phyloP scores from a whole-genome alignment of 2,113 vertebrate genomes.

The Perccottus glenii region DNA sequence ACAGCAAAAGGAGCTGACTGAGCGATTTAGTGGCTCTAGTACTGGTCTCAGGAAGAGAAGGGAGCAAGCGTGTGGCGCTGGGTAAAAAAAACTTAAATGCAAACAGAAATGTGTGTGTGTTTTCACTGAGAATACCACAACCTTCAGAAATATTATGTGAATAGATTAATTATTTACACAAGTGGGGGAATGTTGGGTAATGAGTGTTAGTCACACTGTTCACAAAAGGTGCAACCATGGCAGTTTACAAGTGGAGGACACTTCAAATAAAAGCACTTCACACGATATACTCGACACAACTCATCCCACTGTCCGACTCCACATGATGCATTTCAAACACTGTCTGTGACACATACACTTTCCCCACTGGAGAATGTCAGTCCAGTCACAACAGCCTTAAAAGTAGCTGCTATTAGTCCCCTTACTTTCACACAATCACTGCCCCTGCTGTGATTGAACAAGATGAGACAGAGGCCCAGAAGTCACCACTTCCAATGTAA shows the following conservation, averaged over 20 bases:
- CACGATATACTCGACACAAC: neutral
- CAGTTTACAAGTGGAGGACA: conserved; percentile 33
- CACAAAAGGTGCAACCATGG: conserved; percentile 24
- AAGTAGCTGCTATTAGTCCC: conserved; percentile 20
- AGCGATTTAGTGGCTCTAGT: conserved; percentile 38
- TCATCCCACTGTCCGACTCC: conserved; percentile 31
- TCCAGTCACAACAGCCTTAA: conserved; percentile 26
- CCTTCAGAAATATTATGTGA: conserved; percentile 36
- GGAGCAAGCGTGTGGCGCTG: neutral
- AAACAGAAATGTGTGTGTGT: conserved; percentile 34
- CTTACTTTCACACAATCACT: conserved; percentile 7
- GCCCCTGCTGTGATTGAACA: neutral
- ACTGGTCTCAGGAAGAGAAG: conserved; percentile 18
- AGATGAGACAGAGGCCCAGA: neutral
- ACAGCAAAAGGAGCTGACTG: conserved; percentile 59
- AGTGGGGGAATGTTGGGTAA: conserved; percentile 8
- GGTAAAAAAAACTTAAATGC: conserved; percentile 7
- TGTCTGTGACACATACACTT: conserved; percentile 56
- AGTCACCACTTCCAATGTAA: neutral
- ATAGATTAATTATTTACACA: conserved; percentile 60
- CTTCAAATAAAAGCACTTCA: conserved; percentile 18
- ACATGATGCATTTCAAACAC: conserved; percentile 63
- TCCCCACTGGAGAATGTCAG: conserved; percentile 56
- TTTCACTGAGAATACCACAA: conserved; percentile 40
- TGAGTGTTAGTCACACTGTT: conserved; percentile 11